Evolutionary conservation across 2,113 vertebrate genomes (phyloP), one percentile per base, ranked within the genome.

Genomic region (Hippocampus mohnikei): DNA sequence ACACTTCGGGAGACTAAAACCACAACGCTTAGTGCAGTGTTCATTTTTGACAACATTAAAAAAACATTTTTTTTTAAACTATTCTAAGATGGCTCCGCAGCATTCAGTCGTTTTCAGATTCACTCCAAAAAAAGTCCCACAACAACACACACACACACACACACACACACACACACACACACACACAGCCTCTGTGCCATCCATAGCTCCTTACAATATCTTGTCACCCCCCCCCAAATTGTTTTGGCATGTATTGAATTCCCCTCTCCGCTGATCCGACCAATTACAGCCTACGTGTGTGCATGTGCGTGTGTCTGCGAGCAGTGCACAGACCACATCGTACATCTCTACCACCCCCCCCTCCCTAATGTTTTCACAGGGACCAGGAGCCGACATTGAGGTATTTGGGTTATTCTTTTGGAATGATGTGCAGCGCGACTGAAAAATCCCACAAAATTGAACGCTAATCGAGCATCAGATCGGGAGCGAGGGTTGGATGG

Each of bases 371-470:
- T 90, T 90, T 90, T 77, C 59, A 86, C 86, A 90, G 71, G 64
- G 82, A 77, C 72, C 78, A 63, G 83, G 68, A 66, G 87, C 87
- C 87, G 87, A 89, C 85, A 44, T 82, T 81, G 87, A 88, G 88
- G 87, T 87, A 88, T 88, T 84, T 85, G 67, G 79, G 84, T 88
- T 87, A 85, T 88, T 88, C 85, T 87, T 85, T 80, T 41, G 81
- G 82, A 87, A 71, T 71, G 72, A 76, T 80, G 55, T 78, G 81
- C 74, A 78, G 76, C 25, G 42, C 77, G 55, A 81, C 75, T 80
- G 73, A 80, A 89, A 37, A 87, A 87, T 72, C 84, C 82, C 82
- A 81, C 82, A 78, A 79, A 87, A 84, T 84, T 71, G 61, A 86
- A 83, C 25, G 66, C 72, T 89, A 85, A 88, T 90, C 79, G 82